Conservation (phyloP, 2,113 vertebrate species). For the Seriola aureovittata region DNA sequence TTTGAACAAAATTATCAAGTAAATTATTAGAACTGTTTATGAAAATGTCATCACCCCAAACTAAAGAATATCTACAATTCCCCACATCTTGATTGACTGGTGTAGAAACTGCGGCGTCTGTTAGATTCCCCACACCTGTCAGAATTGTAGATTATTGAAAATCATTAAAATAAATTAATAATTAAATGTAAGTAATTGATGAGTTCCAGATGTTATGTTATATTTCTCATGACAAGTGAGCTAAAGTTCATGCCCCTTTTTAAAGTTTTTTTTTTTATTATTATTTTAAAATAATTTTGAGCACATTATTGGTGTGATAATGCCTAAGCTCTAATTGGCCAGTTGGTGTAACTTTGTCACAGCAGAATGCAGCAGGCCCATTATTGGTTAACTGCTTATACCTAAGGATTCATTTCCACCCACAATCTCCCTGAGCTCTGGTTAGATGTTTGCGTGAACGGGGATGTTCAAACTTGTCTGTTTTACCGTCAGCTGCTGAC, state of each 20-base stretch:
- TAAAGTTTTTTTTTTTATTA: neutral
- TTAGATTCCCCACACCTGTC: neutral
- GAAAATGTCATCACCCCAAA: neutral
- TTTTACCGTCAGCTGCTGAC: constrained; percentile 17
- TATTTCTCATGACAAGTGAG: neutral
- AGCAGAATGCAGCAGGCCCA: neutral
- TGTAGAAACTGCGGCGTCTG: neutral
- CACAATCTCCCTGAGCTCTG: constrained; percentile 13
- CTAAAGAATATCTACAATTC: neutral
- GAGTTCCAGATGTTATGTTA: neutral
- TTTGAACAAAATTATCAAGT: neutral
- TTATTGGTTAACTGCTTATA: neutral
- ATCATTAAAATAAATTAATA: too few relatives aligned
- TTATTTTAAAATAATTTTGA: neutral
- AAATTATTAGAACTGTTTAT: neutral
- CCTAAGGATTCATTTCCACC: constrained; percentile 29
- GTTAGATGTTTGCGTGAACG: constrained; percentile 1
- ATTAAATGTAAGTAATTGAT: neutral
- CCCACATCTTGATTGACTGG: neutral
- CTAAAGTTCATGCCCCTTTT: neutral
- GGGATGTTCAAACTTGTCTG: constrained; percentile 52
- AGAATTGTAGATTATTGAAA: neutral
- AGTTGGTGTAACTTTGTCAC: neutral
- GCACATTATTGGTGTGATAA: neutral
- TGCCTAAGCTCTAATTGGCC: neutral